phyloP scores from a whole-genome alignment of 2,888 invertebrate species.

The Amblyjoppa fuscipennis region DNA sequence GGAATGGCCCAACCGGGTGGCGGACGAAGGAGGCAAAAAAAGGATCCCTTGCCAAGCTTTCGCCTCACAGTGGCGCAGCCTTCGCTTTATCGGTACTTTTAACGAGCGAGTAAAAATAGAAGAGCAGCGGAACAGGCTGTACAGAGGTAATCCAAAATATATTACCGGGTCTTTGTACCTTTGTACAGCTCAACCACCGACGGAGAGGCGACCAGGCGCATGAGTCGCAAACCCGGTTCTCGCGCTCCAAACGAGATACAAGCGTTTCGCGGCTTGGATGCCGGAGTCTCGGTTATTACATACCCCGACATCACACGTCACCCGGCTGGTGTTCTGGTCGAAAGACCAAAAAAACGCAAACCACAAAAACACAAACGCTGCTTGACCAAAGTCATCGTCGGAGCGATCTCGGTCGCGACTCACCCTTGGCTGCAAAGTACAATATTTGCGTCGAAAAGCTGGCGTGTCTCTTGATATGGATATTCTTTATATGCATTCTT shows the following conservation, averaged over 20 bases:
- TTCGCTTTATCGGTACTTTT: conserved; percentile 76
- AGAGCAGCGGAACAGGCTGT: conserved; percentile 12
- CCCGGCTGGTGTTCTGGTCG: not conserved
- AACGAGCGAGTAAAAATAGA: conserved; percentile 72
- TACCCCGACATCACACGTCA: not conserved
- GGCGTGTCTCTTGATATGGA: no score
- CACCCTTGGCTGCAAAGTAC: no score
- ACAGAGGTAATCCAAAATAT: conserved; percentile 78
- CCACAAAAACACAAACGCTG: no score
- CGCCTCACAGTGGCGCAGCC: conserved; percentile 73
- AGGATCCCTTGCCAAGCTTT: conserved; percentile 55
- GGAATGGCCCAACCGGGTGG: conserved; percentile 6
- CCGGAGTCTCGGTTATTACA: conserved; percentile 6
- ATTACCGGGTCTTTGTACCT: conserved; percentile 82
- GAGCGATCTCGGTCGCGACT: no score
- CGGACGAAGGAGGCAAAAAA: conserved; percentile 26
- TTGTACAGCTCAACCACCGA: conserved; percentile 71
- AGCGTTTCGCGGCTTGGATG: conserved; percentile 2
- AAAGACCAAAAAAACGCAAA: not conserved
- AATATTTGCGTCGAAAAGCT: no score
- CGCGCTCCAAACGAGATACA: not conserved
- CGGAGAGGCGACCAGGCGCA: conserved; percentile 11
- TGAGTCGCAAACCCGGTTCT: conserved; percentile 5
- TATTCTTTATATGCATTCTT: no score
- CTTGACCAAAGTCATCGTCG: no score